phyloP scores from a whole-genome alignment of 30 jellyfish, hydroid and myxozoan species.

The Mastigias papua region DNA sequence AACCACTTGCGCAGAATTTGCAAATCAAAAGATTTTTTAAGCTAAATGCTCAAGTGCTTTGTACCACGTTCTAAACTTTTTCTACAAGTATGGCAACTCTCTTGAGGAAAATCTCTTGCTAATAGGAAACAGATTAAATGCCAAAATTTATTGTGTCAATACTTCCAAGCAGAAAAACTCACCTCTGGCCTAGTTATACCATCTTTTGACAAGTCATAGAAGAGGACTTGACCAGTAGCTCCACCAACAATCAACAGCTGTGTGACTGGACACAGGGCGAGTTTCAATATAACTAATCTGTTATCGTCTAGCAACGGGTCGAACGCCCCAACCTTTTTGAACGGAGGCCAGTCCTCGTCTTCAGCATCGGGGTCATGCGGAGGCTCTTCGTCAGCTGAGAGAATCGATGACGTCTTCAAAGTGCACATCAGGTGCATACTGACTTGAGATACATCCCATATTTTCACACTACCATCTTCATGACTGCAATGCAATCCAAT shows the following conservation, averaged over 20 bases:
- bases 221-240: slow-evolving; percentile 93
- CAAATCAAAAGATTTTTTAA: too few species aligned
- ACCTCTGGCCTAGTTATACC: slow-evolving; percentile 64
- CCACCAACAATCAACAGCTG: slow-evolving; percentile 92
- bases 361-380: slow-evolving; percentile 85
- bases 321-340: slow-evolving; percentile 95
- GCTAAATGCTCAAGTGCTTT: too few species aligned
- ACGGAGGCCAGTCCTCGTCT: slow-evolving; percentile 98
- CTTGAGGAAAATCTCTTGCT: too few species aligned
- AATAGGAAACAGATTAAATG: too few species aligned
- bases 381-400: slow-evolving; percentile 82
- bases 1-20: too few species aligned
- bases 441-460: slow-evolving; percentile 96
- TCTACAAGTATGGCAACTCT: too few species aligned
- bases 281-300: slow-evolving; percentile 84
- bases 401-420: slow-evolving; percentile 75
- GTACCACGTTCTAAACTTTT: too few species aligned
- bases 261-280: slow-evolving; percentile 93
- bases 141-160: too few species aligned
- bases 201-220: slow-evolving; percentile 72
- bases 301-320: slow-evolving; percentile 97
- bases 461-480: slow-evolving; percentile 94
- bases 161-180: too few species aligned
- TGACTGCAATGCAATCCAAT: slow-evolving; percentile 78
- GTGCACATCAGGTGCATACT: slow-evolving; percentile 82